Evolutionary conservation across 2,888 invertebrate species (phyloP), one percentile per base, ranked within the genome.

Genomic region (Papilio gigon): DNA sequence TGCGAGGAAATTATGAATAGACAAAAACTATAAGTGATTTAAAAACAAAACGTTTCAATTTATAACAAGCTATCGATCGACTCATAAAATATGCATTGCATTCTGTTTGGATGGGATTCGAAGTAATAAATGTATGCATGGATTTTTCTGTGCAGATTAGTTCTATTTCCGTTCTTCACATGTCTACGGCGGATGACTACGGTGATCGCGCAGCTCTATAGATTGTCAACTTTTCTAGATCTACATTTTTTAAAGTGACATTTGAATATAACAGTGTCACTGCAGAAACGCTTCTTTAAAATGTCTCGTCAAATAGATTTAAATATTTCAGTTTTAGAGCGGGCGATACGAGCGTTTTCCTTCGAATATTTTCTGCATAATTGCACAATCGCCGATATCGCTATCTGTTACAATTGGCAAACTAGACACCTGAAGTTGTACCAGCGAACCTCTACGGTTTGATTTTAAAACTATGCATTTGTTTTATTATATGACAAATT

Each of bases 111-210:
- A 64, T 64, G 22, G 47, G 17, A 64, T 35, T 64, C 64, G 37
- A 53, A 53, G 11, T 64, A 64, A 64, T 53, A 64, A 64, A 64
- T 64, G 56, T 65, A 65, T 65, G 65, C 65, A 65, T 65, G 56
- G 65, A 65, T 65, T 65, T 65, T 65, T 65, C 65, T 64, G 50
- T 20, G 56, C 37, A 65, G 65, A 65, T 65, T 56, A 65, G 40
- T 65, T 65, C 65, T 64, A 64, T 64, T 63, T 63, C 35, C 63
- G 37, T 40, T 50, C 25, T 25, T 64, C 17, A 40, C 53, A 56
- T 56, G 56, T 40, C 40, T 65, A 22, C 25, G 56, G 42, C 25
- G 22, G 20, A 17, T 1, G 27, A 14, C n/a, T 14, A 37, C 17
- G 50, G 50, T 25, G 20, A 42, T 11, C 27, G 12, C 2, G 14